These are phyloP conservation scores for Cyphomyrus discorhynchus DNA, from an alignment of 2,113 vertebrate genomes.

Conservation along the genomic window DNA sequence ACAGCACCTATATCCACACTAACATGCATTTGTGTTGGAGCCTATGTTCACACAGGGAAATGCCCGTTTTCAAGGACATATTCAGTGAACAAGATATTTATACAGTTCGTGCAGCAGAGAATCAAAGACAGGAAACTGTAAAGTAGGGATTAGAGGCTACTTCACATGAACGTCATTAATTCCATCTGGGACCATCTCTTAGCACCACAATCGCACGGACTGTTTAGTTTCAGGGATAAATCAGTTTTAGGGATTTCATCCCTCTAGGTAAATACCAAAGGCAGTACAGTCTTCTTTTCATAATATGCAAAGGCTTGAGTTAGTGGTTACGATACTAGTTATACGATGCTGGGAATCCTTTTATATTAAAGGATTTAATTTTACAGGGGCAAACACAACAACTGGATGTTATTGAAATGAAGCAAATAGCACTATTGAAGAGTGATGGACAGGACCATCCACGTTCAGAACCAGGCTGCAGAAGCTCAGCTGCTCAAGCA, in stretches of 20 bases:
- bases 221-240: constrained; percentile 30
- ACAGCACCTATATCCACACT: neutral
- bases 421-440: neutral
- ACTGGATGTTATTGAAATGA: neutral
- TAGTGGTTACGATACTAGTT: neutral
- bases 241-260: constrained; percentile 48
- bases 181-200: constrained; percentile 32
- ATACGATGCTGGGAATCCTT: neutral
- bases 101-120: neutral
- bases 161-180: constrained; percentile 20
- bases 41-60: neutral
- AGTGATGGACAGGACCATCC: neutral
- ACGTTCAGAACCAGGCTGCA: neutral
- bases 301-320: neutral
- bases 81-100: neutral
- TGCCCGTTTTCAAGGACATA: neutral
- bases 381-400: neutral
- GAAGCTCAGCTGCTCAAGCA: neutral
- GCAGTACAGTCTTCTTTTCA: neutral
- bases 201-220: constrained; percentile 12
- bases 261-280: constrained; percentile 47
- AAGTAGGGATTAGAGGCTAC: constrained; percentile 45
- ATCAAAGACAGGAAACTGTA: constrained; percentile 19
- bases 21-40: neutral
- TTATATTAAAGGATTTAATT: neutral